These are phyloP conservation scores for Aricia artaxerxes DNA, from an alignment of 2,888 invertebrate genomes.

Conservation along the genomic window DNA sequence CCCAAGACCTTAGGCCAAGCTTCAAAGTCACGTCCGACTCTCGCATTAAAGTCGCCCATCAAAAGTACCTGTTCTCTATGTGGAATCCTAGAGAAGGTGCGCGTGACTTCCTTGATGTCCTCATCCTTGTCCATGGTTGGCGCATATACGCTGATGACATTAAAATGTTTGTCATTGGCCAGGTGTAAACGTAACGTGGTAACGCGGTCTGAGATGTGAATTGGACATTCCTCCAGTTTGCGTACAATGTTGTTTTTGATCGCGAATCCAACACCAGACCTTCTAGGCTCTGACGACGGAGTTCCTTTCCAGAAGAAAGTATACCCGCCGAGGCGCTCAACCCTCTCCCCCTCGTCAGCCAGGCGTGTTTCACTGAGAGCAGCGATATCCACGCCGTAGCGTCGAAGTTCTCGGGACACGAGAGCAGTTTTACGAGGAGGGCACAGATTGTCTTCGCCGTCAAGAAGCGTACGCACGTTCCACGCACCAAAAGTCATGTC, in stretches of 20 bases:
- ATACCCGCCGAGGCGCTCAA: neutral
- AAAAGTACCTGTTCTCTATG: no score
- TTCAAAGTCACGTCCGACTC: no score
- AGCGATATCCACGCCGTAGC: neutral
- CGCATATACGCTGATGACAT: no score
- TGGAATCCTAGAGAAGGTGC: no score
- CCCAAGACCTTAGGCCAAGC: no score
- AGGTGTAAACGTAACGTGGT: neutral
- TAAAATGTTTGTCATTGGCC: no score
- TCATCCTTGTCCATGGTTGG: no score
- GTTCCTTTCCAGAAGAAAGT: neutral
- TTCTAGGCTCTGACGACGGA: neutral
- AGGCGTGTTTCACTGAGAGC: neutral
- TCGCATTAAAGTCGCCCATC: no score
- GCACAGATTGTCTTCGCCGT: constrained; percentile 38
- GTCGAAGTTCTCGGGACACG: neutral
- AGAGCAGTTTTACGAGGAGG: constrained; percentile 32
- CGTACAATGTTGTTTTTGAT: neutral
- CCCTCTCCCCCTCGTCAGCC: neutral
- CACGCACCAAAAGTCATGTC: constrained; percentile 37
- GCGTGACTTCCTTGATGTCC: no score
- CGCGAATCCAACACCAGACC: neutral
- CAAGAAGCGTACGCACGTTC: constrained; percentile 44
- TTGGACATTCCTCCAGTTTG: neutral
- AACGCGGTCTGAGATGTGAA: neutral